Conservation (phyloP, 37 sponge, comb jelly and placozoan species). For the Chondrilla cf. caribensis region DNA sequence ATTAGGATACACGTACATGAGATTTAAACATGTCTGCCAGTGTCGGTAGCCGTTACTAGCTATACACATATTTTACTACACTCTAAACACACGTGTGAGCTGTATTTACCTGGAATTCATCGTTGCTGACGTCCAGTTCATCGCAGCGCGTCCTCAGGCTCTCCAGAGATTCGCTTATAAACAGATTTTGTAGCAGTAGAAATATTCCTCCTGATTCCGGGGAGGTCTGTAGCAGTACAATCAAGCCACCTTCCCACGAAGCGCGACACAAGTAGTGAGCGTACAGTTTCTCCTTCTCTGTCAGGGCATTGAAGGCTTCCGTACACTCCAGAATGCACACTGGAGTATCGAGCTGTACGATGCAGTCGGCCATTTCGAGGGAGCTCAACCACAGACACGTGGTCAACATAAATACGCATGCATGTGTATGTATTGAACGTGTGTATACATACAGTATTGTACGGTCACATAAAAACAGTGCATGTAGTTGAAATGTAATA, state of each 20-base stretch:
- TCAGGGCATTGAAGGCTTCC: conserved; percentile 71
- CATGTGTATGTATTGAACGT: too few relatives aligned
- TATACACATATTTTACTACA: neutral
- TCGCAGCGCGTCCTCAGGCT: conserved; percentile 27
- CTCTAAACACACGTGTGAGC: too few relatives aligned
- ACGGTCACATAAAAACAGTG: too few relatives aligned
- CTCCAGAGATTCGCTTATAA: conserved; percentile 40
- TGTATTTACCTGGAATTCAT: conserved; percentile 56
- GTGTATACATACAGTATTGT: too few relatives aligned
- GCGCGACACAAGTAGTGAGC: conserved; percentile 44
- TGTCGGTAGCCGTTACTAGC: neutral
- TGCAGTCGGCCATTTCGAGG: neutral
- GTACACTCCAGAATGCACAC: conserved; percentile 59
- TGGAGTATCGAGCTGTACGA: conserved; percentile 67
- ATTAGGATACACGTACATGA: neutral
- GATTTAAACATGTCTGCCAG: neutral
- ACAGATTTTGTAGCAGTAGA: conserved; percentile 68
- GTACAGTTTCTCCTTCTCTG: conserved; percentile 19
- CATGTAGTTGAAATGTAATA: too few relatives aligned
- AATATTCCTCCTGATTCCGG: conserved; percentile 78
- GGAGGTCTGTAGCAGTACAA: conserved; percentile 87
- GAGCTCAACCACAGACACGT: neutral
- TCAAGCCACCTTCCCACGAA: conserved; percentile 74
- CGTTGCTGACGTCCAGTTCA: conserved; percentile 26
- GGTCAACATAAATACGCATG: too few relatives aligned